Base-by-base conservation (phyloP, 2,797 vertebrate genomes). In the Rhadinocentrus ornatus region DNA sequence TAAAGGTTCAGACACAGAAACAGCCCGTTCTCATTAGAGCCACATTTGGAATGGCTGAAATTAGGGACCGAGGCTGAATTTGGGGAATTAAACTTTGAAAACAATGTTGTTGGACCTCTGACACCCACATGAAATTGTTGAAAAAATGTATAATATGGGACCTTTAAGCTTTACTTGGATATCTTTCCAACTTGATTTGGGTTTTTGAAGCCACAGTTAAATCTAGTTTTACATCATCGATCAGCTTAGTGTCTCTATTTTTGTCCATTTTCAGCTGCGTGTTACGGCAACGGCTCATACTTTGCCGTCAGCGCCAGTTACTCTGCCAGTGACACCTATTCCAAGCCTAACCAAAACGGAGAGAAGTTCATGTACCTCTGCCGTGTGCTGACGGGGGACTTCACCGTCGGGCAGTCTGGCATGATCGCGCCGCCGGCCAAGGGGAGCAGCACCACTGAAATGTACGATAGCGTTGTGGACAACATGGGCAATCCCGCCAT, bases 361-460 rank as follows among this genome's bases (percentile, higher is more conserved):
- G 93, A 63, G 13, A 97, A 95, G 77, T 77, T 82, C 63, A 94
- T 98, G 93, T 98, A 97, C 72, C 81, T 95, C n/a, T 96, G 94
- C 61, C 92, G 81, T 18, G 97, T 98, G 22, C 93, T 99, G 26
- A 94, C 95, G 0, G 97, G 97, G 10, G 75, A 89, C 20, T 96
- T 61, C 62, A 90, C 93, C 2, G 0, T 0, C 0, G 97, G 96
- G 71, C 0, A 2, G 0, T 0, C 0, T 0, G 8, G 60, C 12
- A 90, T 96, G 70, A 24, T 94, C 6, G 81, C 66, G 1, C 94
- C 96, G 1, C 96, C 96, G 3, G 0, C 81, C 18, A 97, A 93
- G 81, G 4, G 16, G 4, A 0, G 20, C 15, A 75, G 80, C 29
- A 46, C 70, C 3, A 16, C 77, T 52, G 85, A 92, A 15, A 73